Percentiles rank a stretch among this genome's conserved stretches.
Evolutionary conservation across 2,113 vertebrate genomes (phyloP).

Genomic region (Anser cygnoides): DNA sequence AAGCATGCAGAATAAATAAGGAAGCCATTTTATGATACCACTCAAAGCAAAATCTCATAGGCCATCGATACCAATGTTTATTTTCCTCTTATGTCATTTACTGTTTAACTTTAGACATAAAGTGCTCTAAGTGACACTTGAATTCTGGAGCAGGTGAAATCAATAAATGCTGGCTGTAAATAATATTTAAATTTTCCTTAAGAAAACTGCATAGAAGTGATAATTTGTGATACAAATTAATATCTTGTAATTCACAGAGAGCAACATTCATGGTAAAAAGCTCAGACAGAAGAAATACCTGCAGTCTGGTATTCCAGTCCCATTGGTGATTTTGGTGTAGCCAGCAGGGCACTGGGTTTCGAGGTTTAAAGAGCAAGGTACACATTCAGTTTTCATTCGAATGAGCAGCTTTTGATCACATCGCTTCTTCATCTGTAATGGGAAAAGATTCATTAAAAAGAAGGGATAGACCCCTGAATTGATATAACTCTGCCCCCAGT

Average conservation of each 20-base stretch:
- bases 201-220: neutral
- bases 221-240: neutral
- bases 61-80: neutral
- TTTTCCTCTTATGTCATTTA: neutral
- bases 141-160: neutral
- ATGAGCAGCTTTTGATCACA: slow-evolving; percentile 73
- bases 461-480: neutral
- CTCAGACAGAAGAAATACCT: slow-evolving; percentile 66
- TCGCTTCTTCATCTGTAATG: slow-evolving; percentile 57
- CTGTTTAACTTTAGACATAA: neutral
- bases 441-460: neutral
- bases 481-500: neutral
- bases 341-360: slow-evolving; percentile 68
- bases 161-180: neutral
- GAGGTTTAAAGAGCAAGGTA: slow-evolving; percentile 64
- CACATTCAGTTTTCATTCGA: slow-evolving; percentile 73
- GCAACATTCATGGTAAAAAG: neutral
- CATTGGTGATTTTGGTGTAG: slow-evolving; percentile 67
- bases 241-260: neutral
- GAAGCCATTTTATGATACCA: neutral
- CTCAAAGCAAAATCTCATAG: neutral
- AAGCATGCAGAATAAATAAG: neutral
- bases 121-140: neutral
- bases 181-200: neutral
- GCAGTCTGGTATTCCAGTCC: slow-evolving; percentile 74